Percentiles rank a stretch among this genome's conserved stretches.
phyloP scores from a whole-genome alignment of 1,140 invertebrate species.

The Andrena cerasifolii region DNA sequence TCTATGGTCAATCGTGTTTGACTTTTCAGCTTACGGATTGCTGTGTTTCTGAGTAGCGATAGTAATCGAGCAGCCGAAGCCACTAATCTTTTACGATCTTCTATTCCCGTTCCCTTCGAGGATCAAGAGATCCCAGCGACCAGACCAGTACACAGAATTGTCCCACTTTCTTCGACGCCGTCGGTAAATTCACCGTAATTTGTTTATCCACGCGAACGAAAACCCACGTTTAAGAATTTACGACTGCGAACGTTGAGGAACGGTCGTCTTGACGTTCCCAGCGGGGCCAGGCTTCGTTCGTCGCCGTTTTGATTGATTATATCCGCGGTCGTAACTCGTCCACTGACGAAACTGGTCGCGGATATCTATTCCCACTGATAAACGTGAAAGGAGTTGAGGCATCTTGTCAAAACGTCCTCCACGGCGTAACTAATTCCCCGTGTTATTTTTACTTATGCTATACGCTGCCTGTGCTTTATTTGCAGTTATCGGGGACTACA shows the following conservation, averaged over 20 bases:
- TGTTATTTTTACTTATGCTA: too few species aligned
- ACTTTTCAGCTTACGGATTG: too few species aligned
- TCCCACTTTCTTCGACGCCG: constrained; percentile 5
- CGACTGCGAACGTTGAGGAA: constrained; percentile 32
- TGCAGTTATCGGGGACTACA: constrained; percentile 90
- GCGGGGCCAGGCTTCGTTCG: background rate
- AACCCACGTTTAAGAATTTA: constrained; percentile 34
- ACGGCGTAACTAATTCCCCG: background rate
- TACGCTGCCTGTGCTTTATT: constrained; percentile 42
- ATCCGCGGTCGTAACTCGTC: constrained; percentile 47
- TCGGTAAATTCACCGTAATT: constrained; percentile 43
- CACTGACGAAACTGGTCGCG: background rate
- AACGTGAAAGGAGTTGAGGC: background rate
- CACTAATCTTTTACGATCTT: background rate
- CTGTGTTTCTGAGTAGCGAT: too few species aligned
- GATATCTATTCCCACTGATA: background rate
- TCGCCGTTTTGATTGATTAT: constrained; percentile 52
- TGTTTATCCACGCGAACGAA: constrained; percentile 31
- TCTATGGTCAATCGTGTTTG: too few species aligned
- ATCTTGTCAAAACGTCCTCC: background rate
- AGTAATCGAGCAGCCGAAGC: background rate
- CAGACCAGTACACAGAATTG: constrained; percentile 9
- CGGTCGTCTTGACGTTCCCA: background rate
- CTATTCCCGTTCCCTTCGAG: background rate
- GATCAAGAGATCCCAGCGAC: constrained; percentile 14